Percentiles rank a stretch among this genome's conserved stretches.
phyloP scores from a whole-genome alignment of 2,113 vertebrate genomes.

The Sinocyclocheilus anshuiensis region DNA sequence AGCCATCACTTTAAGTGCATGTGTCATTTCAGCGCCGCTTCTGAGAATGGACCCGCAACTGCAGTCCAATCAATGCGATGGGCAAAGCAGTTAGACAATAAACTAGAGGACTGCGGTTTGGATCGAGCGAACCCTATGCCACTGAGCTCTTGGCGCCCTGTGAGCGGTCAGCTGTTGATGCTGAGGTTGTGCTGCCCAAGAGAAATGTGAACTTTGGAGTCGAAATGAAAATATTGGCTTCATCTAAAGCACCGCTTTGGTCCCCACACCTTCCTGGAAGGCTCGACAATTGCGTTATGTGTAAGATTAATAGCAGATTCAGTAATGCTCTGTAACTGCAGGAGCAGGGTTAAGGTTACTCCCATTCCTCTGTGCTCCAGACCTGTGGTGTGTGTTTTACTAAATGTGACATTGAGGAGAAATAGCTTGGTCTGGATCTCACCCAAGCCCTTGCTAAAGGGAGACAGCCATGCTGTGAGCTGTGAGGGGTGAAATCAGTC shows the following conservation, averaged over 20 bases:
- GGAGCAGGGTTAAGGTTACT: conserved; percentile 31
- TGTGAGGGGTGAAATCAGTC: conserved; percentile 56
- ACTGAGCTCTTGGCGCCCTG: neutral
- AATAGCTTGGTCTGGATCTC: conserved; percentile 33
- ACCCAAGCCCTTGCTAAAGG: conserved; percentile 47
- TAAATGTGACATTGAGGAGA: conserved; percentile 48
- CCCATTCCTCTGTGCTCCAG: conserved; percentile 25
- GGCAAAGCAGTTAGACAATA: conserved; percentile 22
- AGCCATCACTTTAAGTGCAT: conserved; percentile 24
- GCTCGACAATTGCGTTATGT: conserved; percentile 37
- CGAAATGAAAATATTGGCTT: conserved; percentile 9
- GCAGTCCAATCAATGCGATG: neutral
- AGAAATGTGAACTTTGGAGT: neutral
- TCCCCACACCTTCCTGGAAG: neutral
- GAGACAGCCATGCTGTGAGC: conserved; percentile 52
- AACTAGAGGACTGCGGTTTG: conserved; percentile 20
- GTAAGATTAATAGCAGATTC: conserved; percentile 34
- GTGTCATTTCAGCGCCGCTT: conserved; percentile 11
- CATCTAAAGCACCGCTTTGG: neutral
- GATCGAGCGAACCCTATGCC: neutral
- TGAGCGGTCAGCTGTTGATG: conserved; percentile 10
- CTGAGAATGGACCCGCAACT: neutral
- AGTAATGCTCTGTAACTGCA: conserved; percentile 28
- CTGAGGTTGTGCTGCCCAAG: neutral
- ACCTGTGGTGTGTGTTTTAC: conserved; percentile 42